Conservation (phyloP, 2,797 vertebrate species). For the Diglossa cyanea region DNA sequence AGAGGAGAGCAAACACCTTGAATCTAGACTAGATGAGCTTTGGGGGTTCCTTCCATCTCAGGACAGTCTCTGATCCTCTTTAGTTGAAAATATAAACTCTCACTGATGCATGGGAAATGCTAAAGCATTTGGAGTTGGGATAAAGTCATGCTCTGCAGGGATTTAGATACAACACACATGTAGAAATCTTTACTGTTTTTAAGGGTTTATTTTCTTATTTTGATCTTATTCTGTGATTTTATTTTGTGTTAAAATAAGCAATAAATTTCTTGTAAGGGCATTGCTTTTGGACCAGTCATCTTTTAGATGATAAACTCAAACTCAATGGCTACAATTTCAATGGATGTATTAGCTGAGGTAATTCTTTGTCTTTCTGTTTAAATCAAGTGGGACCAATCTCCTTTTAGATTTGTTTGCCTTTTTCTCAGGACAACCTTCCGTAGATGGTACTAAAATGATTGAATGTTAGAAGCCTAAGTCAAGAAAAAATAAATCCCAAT, state of each 20-base stretch:
- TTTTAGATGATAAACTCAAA: neutral
- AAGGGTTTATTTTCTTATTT: neutral
- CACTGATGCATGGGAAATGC: rapidly evolving
- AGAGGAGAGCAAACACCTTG: neutral
- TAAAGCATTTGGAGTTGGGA: neutral
- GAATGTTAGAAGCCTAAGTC: neutral
- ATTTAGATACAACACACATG: neutral
- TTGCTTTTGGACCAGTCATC: neutral
- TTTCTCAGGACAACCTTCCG: neutral
- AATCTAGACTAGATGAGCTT: neutral
- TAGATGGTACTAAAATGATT: neutral
- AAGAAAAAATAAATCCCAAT: neutral
- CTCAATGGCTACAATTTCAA: neutral
- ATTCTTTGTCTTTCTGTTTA: neutral
- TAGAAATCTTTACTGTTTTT: neutral
- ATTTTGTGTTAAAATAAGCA: neutral
- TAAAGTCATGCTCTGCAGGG: neutral
- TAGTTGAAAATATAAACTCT: neutral
- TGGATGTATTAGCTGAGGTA: neutral
- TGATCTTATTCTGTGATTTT: neutral
- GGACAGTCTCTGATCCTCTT: neutral
- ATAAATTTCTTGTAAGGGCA: neutral
- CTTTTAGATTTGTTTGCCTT: neutral
- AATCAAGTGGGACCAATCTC: neutral
- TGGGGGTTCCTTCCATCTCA: neutral